These are phyloP conservation scores for Amphiprion ocellaris DNA, from an alignment of 2,113 vertebrate genomes.

Conservation along the genomic window DNA sequence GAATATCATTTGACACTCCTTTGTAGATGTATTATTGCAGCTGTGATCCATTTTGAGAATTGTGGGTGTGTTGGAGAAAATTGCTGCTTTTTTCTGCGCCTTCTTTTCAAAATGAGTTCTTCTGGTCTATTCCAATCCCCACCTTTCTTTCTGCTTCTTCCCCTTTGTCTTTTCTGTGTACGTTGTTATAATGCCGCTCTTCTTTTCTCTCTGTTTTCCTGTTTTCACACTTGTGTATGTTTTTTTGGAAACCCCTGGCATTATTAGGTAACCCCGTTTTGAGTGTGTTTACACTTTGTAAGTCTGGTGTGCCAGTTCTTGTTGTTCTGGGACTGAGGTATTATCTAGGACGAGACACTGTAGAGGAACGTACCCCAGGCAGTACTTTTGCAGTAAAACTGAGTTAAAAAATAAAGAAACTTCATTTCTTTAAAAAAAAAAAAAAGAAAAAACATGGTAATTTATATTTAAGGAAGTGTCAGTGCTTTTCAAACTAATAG, in stretches of 20 bases:
- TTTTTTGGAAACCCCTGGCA: background rate
- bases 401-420: slow-evolving; percentile 8
- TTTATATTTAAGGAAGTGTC: background rate
- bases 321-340: slow-evolving; percentile 21
- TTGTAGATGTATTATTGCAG: slow-evolving; percentile 50
- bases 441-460: background rate
- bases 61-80: slow-evolving; percentile 24
- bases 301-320: background rate
- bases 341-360: slow-evolving; percentile 21
- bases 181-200: background rate
- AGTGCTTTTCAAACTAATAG: too few species aligned
- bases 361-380: slow-evolving; percentile 29
- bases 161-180: background rate
- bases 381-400: slow-evolving; percentile 4
- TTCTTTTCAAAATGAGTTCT: background rate
- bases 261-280: background rate
- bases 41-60: slow-evolving; percentile 29
- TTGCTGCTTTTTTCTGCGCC: slow-evolving; percentile 22
- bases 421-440: background rate
- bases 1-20: slow-evolving; percentile 35
- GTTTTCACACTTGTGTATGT: background rate
- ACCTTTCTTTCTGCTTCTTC: background rate
- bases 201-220: background rate
- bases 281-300: slow-evolving; percentile 16
- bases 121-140: background rate